These are phyloP conservation scores for Callimorpha dominula DNA, from an alignment of 2,888 invertebrate genomes.

Conservation along the genomic window DNA sequence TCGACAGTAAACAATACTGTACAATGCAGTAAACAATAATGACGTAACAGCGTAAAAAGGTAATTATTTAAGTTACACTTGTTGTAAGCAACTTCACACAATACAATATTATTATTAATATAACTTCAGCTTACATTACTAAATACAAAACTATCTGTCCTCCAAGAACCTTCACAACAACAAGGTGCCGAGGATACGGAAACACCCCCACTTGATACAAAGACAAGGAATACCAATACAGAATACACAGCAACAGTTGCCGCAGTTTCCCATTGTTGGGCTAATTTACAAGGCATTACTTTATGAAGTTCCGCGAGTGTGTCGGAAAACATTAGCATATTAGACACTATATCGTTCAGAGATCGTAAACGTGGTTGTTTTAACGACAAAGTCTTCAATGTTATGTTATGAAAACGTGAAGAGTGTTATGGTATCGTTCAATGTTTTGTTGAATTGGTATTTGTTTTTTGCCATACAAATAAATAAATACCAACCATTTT, in stretches of 20 bases:
- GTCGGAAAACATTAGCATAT: constrained; percentile 63
- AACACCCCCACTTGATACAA: constrained; percentile 23
- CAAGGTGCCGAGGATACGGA: constrained; percentile 24
- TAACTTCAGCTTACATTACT: neutral
- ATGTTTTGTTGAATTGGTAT: neutral
- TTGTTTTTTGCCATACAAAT: neutral
- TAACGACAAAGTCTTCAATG: neutral
- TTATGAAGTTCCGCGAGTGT: constrained; percentile 57
- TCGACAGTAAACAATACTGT: no score
- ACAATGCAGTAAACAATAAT: no score
- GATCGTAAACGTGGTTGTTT: constrained; percentile 1
- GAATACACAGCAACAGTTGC: constrained; percentile 29
- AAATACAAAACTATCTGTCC: neutral
- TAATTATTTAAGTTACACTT: no score
- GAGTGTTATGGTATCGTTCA: neutral
- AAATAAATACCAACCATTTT: neutral
- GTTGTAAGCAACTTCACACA: neutral
- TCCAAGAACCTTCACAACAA: constrained; percentile 10
- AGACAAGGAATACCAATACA: constrained; percentile 33
- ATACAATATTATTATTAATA: neutral
- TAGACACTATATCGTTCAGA: constrained; percentile 17
- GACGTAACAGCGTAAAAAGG: no score
- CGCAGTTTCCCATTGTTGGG: constrained; percentile 54
- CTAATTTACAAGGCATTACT: constrained; percentile 68
- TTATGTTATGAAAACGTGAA: neutral